phyloP scores from a whole-genome alignment of 2,797 vertebrate species.

The Microcaecilia unicolor region DNA sequence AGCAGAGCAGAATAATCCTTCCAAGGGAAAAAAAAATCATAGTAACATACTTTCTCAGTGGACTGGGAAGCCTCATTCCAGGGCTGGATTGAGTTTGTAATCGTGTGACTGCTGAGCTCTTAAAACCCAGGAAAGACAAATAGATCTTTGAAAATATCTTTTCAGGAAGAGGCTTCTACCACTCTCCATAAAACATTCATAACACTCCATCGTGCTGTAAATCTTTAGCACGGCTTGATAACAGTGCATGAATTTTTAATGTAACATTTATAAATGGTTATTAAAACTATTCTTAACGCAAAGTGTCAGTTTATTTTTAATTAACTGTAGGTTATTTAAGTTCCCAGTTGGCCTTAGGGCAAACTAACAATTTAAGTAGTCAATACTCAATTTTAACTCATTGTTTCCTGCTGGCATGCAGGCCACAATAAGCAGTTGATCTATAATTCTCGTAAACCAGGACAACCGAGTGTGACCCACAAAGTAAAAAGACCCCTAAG shows the following conservation, averaged over 20 bases:
- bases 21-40: too few species aligned
- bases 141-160: slow-evolving; percentile 44
- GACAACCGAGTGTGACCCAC: too few species aligned
- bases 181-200: slow-evolving; percentile 68
- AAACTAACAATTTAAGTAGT: slow-evolving; percentile 42
- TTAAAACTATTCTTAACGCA: slow-evolving; percentile 72
- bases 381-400: slow-evolving; percentile 46
- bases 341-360: slow-evolving; percentile 45
- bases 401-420: background rate
- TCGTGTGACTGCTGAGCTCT: slow-evolving; percentile 20
- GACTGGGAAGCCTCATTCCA: too few species aligned
- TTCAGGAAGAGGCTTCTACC: slow-evolving; percentile 40
- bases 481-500: too few species aligned
- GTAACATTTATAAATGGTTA: slow-evolving; percentile 76
- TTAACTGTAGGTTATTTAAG: slow-evolving; percentile 66
- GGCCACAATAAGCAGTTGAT: background rate
- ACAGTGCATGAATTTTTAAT: slow-evolving; percentile 71
- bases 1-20: too few species aligned
- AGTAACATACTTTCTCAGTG: too few species aligned
- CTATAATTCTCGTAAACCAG: too few species aligned
- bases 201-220: slow-evolving; percentile 68
- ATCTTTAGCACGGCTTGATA: slow-evolving; percentile 68
- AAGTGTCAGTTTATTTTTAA: slow-evolving; percentile 76
- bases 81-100: slow-evolving; percentile 6
- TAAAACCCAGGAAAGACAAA: slow-evolving; percentile 36